Conservation (phyloP, 2,113 vertebrate genomes). For the Myotis brandtii region DNA sequence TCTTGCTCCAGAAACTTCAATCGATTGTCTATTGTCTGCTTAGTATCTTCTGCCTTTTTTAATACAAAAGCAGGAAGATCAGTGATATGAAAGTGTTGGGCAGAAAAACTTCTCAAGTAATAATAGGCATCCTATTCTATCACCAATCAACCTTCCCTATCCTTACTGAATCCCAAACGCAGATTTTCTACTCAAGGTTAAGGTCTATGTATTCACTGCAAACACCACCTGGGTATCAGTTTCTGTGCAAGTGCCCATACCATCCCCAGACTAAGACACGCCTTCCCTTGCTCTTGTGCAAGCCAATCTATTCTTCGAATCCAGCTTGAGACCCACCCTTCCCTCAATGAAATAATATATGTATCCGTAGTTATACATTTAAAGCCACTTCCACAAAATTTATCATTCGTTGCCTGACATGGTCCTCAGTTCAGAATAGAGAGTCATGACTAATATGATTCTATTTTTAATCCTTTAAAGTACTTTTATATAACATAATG, state of each 20-base stretch:
- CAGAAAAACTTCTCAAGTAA: background rate
- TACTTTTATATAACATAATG: background rate
- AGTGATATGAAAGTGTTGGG: background rate
- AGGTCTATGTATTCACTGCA: background rate
- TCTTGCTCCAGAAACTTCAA: background rate
- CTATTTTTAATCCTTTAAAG: slow-evolving; percentile 5
- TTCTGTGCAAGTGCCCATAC: background rate
- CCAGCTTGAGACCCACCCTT: background rate
- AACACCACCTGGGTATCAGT: background rate
- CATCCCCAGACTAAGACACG: background rate
- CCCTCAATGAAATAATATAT: background rate
- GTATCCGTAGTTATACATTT: background rate
- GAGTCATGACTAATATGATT: background rate
- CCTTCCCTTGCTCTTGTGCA: background rate
- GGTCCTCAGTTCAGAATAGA: background rate
- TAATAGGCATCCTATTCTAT: background rate
- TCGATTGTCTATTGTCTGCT: background rate
- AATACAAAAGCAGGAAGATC: background rate
- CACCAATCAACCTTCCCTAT: background rate
- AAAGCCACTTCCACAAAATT: background rate
- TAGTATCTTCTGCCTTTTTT: background rate
- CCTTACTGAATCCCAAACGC: background rate
- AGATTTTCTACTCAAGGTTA: background rate
- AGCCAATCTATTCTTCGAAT: background rate
- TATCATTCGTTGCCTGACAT: background rate